These are phyloP conservation scores for Lithosia quadra DNA, from an alignment of 2,888 invertebrate genomes.

Conservation along the genomic window DNA sequence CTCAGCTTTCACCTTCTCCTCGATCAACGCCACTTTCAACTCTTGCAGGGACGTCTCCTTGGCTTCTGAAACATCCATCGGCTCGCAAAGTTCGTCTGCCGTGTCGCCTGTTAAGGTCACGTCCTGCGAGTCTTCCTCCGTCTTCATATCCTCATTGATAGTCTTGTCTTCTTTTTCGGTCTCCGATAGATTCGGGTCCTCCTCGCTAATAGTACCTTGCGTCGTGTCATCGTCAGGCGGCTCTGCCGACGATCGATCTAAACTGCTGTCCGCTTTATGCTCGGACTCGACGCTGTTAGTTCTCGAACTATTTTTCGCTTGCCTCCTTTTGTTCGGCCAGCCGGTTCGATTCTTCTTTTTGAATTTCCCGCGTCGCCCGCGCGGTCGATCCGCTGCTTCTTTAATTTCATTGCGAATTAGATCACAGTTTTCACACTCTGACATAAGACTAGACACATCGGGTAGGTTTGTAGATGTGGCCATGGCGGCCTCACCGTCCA, in stretches of 20 bases:
- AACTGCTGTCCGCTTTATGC: slow-evolving; percentile 65
- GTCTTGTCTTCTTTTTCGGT: slow-evolving; percentile 59
- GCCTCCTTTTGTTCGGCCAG: slow-evolving; percentile 90
- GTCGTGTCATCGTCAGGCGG: slow-evolving; percentile 71
- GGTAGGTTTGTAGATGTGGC: slow-evolving; percentile 73
- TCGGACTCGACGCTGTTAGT: slow-evolving; percentile 67
- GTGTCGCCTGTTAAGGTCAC: slow-evolving; percentile 39
- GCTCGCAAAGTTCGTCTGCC: slow-evolving; percentile 35
- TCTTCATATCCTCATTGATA: slow-evolving; percentile 45
- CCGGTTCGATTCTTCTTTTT: slow-evolving; percentile 93
- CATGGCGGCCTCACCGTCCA: slow-evolving; percentile 71
- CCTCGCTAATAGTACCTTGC: slow-evolving; percentile 71
- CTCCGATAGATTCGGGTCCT: slow-evolving; percentile 64
- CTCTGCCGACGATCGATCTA: slow-evolving; percentile 72
- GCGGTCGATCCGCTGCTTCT: slow-evolving; percentile 60
- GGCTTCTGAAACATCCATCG: slow-evolving; percentile 46
- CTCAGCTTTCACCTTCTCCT: slow-evolving; percentile 62
- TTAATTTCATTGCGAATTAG: slow-evolving; percentile 75
- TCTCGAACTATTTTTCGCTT: slow-evolving; percentile 69
- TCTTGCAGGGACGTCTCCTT: slow-evolving; percentile 60
- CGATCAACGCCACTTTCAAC: slow-evolving; percentile 53
- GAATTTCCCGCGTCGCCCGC: slow-evolving; percentile 83
- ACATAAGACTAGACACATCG: slow-evolving; percentile 79
- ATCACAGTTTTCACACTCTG: slow-evolving; percentile 79
- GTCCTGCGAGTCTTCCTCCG: slow-evolving; percentile 54